Evolutionary conservation across 92 coral and sea anemone species (phyloP), one percentile per base, ranked within the genome.

Genomic region (Hydrozoanthus gracilis): DNA sequence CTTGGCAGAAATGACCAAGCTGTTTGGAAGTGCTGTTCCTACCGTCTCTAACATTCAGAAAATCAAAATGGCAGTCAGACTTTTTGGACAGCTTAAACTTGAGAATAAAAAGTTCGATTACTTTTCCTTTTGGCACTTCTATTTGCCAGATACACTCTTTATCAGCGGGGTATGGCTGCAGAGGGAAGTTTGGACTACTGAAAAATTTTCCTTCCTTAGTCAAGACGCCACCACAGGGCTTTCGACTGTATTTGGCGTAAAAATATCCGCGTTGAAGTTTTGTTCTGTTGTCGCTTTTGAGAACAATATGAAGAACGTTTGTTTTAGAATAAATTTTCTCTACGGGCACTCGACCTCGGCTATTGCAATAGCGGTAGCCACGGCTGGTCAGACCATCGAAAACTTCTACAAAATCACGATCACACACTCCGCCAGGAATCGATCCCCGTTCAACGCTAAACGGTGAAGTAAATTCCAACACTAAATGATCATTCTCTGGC

Each of bases 1-100:
- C 82, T 5, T 91, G 76, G 52, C 98, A 94, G 86, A 90, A 94
- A 82, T 94, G 98, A 1, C 95, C 93, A 69, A 92, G 82, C 54
- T 86, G 80, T 15, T 83, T 91, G 4, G 89, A 64, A 18, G 88
- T 83, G 18, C 67, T 72, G 73, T 94, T 94, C 16, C 88, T 85
- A 52, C 98, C 98, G 87, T 94, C 98, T n/a, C 73, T 46, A 13
- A 89, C 91, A 77, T 78, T 92, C 5, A 94, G 70, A 82, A 77
- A 94, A 79, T 94, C 94, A 16, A 90, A 74, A 76, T 87, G 87
- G 47, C 98, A 94, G 49, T 86, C 88, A 10, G 91, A 92, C 17
- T 87, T 61, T 11, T 86, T 84, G 75, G 88, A 92, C 75, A 94
- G 78, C 67, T 86, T 60, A 51, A 94, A 92, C 68, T 88, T 74